These are phyloP conservation scores for Catostomus latipinnis DNA, from an alignment of 2,797 vertebrate species.

Conservation along the genomic window DNA sequence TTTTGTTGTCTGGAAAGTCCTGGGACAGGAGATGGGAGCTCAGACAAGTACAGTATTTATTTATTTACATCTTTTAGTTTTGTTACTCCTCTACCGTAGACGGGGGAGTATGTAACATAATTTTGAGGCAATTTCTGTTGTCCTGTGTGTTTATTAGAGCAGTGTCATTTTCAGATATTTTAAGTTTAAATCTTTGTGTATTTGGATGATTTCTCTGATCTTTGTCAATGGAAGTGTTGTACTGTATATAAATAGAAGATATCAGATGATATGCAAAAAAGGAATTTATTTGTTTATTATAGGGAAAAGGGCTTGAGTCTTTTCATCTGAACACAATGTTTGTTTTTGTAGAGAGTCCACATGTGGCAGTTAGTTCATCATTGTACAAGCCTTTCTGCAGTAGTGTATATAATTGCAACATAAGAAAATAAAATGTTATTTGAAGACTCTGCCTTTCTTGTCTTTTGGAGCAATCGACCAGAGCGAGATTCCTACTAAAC, in stretches of 20 bases:
- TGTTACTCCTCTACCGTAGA: too few relatives aligned
- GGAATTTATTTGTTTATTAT: slow-evolving; percentile 10
- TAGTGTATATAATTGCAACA: slow-evolving; percentile 65
- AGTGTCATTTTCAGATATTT: background rate
- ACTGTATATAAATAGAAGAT: background rate
- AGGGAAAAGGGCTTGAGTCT: slow-evolving; percentile 35
- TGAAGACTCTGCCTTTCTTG: slow-evolving; percentile 22
- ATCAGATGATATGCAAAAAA: background rate
- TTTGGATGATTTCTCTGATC: background rate
- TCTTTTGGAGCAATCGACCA: too few relatives aligned
- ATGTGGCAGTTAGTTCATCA: slow-evolving; percentile 52
- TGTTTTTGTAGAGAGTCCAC: slow-evolving; percentile 4
- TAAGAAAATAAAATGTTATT: slow-evolving; percentile 67
- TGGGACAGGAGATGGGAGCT: too few relatives aligned
- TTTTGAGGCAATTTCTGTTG: slow-evolving; percentile 4
- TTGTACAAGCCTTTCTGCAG: slow-evolving; percentile 51
- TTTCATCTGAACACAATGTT: background rate
- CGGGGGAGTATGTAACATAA: too few relatives aligned
- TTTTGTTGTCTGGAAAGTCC: too few relatives aligned
- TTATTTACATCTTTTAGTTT: too few relatives aligned
- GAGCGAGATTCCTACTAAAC: too few relatives aligned
- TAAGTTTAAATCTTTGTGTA: background rate
- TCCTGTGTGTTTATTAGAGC: background rate
- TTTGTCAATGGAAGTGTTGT: background rate
- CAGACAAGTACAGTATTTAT: too few relatives aligned